Percentiles rank a stretch among this genome's conserved stretches.
These are phyloP conservation scores for Lordiphosa fenestrarum DNA, from an alignment of 2,888 invertebrate species.

Conservation along the genomic window DNA sequence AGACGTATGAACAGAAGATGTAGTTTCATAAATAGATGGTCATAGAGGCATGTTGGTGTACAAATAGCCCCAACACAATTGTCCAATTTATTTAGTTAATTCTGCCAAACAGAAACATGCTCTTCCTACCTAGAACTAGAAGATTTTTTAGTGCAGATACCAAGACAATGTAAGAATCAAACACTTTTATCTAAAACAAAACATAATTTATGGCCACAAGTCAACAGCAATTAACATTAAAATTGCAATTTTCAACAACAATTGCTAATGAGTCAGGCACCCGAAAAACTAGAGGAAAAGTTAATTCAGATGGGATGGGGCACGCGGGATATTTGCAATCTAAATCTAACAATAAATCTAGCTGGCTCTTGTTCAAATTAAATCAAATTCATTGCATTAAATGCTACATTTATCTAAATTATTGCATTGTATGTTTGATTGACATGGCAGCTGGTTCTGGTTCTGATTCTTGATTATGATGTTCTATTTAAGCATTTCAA, in stretches of 20 bases:
- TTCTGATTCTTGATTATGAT: constrained; percentile 41
- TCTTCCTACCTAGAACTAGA: no score
- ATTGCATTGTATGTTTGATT: constrained; percentile 54
- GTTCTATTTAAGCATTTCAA: constrained; percentile 37
- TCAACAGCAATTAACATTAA: constrained; percentile 36
- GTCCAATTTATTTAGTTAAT: no score
- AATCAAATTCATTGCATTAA: constrained; percentile 47
- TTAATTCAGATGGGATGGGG: constrained; percentile 6
- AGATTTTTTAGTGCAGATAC: no score
- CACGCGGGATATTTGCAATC: constrained; percentile 15
- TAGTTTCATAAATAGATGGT: no score
- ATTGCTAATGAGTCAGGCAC: constrained; percentile 53
- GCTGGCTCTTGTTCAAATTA: constrained; percentile 44
- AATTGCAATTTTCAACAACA: constrained; percentile 51
- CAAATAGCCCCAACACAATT: no score
- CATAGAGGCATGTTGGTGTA: no score
- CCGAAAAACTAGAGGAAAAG: constrained; percentile 29
- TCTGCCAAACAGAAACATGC: no score
- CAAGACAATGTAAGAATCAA: neutral
- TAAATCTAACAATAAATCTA: constrained; percentile 33
- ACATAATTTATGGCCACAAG: constrained; percentile 17
- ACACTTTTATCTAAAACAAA: neutral
- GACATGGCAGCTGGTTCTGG: constrained; percentile 56
- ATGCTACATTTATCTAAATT: constrained; percentile 47
- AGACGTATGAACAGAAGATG: no score